phyloP scores from a whole-genome alignment of 2,888 invertebrate species.

The Molorchus minor region DNA sequence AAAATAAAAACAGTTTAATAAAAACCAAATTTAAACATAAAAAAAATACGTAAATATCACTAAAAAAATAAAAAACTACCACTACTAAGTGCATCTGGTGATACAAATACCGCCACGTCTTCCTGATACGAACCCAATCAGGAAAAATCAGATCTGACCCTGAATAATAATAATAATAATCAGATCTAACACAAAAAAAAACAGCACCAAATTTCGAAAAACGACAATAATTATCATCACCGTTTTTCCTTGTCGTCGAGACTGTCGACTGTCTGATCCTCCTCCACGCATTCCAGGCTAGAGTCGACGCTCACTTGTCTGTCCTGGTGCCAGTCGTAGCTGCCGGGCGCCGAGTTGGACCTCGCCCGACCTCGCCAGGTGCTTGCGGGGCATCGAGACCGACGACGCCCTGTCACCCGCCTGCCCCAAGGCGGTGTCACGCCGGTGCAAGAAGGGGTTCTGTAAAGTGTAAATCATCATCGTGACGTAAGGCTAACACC shows the following conservation, averaged over 20 bases:
- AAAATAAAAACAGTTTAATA: too few relatives aligned
- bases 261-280: slow-evolving; percentile 39
- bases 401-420: slow-evolving; percentile 47
- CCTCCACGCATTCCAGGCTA: slow-evolving; percentile 56
- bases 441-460: slow-evolving; percentile 68
- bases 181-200: neutral
- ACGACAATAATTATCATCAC: slow-evolving; percentile 23
- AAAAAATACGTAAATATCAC: neutral
- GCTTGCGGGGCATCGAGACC: slow-evolving; percentile 53
- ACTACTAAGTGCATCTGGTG: too few relatives aligned
- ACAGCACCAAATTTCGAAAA: neutral
- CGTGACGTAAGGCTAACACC: too few relatives aligned
- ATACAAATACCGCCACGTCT: neutral
- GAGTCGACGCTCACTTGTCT: slow-evolving; percentile 52
- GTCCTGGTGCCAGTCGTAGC: slow-evolving; percentile 63
- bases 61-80: slow-evolving; percentile 3
- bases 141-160: neutral
- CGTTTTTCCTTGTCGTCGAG: slow-evolving; percentile 21
- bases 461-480: slow-evolving; percentile 46
- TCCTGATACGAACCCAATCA: neutral
- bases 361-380: slow-evolving; percentile 67
- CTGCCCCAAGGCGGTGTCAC: slow-evolving; percentile 51
- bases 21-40: too few relatives aligned
- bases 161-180: neutral
- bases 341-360: slow-evolving; percentile 81